These are phyloP conservation scores for Achroia grisella DNA, from an alignment of 1,140 invertebrate genomes.

Conservation along the genomic window DNA sequence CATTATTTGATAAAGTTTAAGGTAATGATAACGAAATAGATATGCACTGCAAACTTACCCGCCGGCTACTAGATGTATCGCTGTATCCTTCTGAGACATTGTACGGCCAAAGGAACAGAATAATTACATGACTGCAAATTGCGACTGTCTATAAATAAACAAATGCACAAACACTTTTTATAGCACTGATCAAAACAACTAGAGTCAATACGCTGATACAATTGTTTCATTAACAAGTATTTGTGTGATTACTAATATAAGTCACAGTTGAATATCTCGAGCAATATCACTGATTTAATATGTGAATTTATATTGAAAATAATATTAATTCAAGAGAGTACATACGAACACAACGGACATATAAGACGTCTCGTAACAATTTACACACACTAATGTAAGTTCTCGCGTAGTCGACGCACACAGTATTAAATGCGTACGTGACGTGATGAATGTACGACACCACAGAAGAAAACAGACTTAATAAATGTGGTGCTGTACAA, in stretches of 20 bases:
- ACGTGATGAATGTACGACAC: slow-evolving; percentile 3
- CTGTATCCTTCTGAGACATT: slow-evolving; percentile 85
- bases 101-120: slow-evolving; percentile 43
- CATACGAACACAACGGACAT: slow-evolving; percentile 22
- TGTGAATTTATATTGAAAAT: neutral
- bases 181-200: no score
- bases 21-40: slow-evolving; percentile 11
- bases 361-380: slow-evolving; percentile 25
- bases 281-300: neutral
- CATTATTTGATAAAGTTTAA: slow-evolving; percentile 16
- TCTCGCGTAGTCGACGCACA: slow-evolving; percentile 24
- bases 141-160: slow-evolving; percentile 70
- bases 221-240: neutral
- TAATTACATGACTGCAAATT: slow-evolving; percentile 68
- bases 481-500: no score
- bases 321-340: slow-evolving; percentile 19
- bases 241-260: slow-evolving; percentile 4
- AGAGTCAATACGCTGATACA: no score
- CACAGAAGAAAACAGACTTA: no score
- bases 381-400: slow-evolving; percentile 21
- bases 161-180: slow-evolving; percentile 48
- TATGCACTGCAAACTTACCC: slow-evolving; percentile 77
- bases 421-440: slow-evolving; percentile 32
- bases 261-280: neutral
- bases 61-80: slow-evolving; percentile 90